Conservation (phyloP, 1,140 invertebrate species). For the Babylonia areolata region DNA sequence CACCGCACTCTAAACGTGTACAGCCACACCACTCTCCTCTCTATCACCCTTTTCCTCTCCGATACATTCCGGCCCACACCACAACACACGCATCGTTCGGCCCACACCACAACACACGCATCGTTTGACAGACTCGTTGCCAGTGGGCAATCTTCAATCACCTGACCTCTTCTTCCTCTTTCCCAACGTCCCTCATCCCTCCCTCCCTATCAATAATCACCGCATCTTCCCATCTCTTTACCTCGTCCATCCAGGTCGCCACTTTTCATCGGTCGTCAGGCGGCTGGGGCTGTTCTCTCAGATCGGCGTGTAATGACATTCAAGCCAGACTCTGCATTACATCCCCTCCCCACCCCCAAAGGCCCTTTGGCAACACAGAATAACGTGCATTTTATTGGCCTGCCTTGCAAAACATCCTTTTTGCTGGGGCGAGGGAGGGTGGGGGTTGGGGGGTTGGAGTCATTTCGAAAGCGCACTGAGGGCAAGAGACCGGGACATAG, state of each 20-base stretch:
- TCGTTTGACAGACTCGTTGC: not conserved
- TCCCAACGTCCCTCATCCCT: not conserved
- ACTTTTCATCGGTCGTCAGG: not conserved
- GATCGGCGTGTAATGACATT: conserved; percentile 19
- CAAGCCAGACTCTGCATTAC: conserved; percentile 30
- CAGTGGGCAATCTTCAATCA: conserved; percentile 12
- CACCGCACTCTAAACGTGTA: not conserved
- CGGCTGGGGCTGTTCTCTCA: not conserved
- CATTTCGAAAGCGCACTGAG: no score
- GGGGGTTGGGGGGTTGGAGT: no score
- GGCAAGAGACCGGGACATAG: no score
- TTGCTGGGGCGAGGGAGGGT: not conserved
- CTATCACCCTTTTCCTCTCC: not conserved
- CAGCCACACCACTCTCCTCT: no score
- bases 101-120: not conserved
- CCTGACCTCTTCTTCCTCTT: conserved; percentile 4
- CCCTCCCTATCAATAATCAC: conserved; percentile 6
- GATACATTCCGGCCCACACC: not conserved
- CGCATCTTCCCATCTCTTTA: not conserved
- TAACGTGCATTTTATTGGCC: conserved; percentile 27
- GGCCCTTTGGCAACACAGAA: not conserved
- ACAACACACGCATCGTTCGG: not conserved
- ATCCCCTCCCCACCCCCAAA: not conserved
- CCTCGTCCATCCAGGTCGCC: not conserved
- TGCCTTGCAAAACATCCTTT: conserved; percentile 19